Percentiles rank a stretch among this genome's conserved stretches.
Conservation (phyloP, 2,888 invertebrate species). For the Chesias legatella region DNA sequence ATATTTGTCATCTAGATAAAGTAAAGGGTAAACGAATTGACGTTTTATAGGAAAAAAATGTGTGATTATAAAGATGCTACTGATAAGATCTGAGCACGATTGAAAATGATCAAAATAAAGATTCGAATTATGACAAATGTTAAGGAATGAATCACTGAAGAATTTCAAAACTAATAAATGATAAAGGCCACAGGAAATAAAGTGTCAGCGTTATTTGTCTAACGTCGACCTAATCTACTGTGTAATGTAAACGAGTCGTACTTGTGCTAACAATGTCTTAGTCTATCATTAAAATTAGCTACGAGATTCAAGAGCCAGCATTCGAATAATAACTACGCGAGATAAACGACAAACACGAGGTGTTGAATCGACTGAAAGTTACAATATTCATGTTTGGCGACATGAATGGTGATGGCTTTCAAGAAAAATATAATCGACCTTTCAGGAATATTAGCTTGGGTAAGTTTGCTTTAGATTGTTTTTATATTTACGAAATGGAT, state of each 20-base stretch:
- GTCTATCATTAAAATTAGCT: conserved; percentile 53
- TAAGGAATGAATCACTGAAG: background rate
- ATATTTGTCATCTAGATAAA: conserved; percentile 9
- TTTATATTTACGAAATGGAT: conserved; percentile 1
- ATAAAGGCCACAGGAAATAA: conserved; percentile 59
- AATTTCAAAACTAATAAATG: background rate
- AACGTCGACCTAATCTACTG: conserved; percentile 62
- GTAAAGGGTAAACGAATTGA: conserved; percentile 5
- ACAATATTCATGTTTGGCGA: conserved; percentile 28
- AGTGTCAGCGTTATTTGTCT: conserved; percentile 65
- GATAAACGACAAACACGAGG: conserved; percentile 50
- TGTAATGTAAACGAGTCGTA: conserved; percentile 54
- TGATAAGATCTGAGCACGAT: background rate
- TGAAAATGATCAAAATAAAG: background rate
- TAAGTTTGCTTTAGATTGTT: conserved; percentile 33
- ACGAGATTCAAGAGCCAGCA: conserved; percentile 40
- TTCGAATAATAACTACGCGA: conserved; percentile 52
- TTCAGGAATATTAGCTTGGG: conserved; percentile 47
- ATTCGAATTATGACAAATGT: background rate
- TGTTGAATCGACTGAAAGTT: conserved; percentile 43
- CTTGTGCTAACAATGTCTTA: conserved; percentile 55
- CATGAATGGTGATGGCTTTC: conserved; percentile 54
- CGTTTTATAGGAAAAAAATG: conserved; percentile 1
- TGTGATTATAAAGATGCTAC: background rate
- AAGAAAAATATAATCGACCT: conserved; percentile 44